A percentile compares a stretch with the other conserved stretches of the same genome.
Conservation (phyloP, 1,140 invertebrate genomes). For the Neuroterus valhalla region DNA sequence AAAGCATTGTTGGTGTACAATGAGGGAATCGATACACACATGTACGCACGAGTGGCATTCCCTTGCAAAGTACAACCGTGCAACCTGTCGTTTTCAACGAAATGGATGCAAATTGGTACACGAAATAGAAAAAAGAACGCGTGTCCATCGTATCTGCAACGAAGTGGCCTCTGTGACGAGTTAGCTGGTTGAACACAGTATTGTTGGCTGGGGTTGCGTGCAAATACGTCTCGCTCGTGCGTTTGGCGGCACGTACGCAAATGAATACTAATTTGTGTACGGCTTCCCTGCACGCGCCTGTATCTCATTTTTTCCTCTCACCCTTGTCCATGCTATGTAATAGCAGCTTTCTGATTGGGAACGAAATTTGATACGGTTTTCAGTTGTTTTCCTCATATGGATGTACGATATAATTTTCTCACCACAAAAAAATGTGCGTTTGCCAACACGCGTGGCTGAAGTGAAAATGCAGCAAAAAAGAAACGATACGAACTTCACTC, state of each 20-base stretch:
- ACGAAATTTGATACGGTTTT: neutral
- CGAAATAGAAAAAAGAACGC: constrained; percentile 46
- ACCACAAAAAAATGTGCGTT: too few species aligned
- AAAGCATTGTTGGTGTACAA: neutral
- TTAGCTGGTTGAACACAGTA: constrained; percentile 50
- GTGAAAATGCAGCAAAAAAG: too few species aligned
- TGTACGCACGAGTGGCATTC: constrained; percentile 9
- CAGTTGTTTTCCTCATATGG: neutral
- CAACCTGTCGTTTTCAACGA: constrained; percentile 38
- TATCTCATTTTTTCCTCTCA: constrained; percentile 17
- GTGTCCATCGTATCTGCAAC: constrained; percentile 46
- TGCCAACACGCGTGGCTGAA: too few species aligned
- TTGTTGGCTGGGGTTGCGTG: constrained; percentile 52
- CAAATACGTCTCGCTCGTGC: constrained; percentile 53
- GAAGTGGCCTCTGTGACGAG: constrained; percentile 47
- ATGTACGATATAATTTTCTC: constrained; percentile 40
- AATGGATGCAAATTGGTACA: constrained; percentile 47
- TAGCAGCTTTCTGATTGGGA: neutral
- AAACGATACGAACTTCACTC: too few species aligned
- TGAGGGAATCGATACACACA: neutral
- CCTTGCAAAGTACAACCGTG: neutral
- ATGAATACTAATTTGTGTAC: constrained; percentile 60
- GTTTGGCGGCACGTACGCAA: constrained; percentile 57
- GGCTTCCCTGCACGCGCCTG: constrained; percentile 32
- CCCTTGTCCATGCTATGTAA: constrained; percentile 7